phyloP scores from a whole-genome alignment of 1,140 invertebrate genomes.

The Ooceraea biroi region DNA sequence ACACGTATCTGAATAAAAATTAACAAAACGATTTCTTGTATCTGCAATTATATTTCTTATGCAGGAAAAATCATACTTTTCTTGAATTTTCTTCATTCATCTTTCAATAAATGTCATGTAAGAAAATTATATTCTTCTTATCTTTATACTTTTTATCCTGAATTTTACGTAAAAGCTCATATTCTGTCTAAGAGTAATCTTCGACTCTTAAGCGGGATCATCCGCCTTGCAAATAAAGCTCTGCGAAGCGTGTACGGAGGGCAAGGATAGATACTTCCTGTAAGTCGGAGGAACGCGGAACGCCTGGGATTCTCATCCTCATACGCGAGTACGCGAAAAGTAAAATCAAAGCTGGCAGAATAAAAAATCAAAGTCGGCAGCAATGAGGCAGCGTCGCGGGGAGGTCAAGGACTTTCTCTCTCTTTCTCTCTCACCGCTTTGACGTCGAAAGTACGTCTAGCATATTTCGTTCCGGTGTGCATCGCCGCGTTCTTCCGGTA shows the following conservation, averaged over 20 bases:
- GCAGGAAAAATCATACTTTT: neutral
- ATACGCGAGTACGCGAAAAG: constrained; percentile 10
- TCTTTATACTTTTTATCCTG: neutral
- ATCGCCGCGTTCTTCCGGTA: constrained; percentile 47
- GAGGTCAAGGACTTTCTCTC: neutral
- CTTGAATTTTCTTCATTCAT: neutral
- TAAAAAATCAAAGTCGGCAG: constrained; percentile 52
- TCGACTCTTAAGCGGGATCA: constrained; percentile 29
- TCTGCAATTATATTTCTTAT: neutral
- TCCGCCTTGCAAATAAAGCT: constrained; percentile 46
- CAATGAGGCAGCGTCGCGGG: neutral
- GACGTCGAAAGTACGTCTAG: constrained; percentile 42
- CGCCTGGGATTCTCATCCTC: constrained; percentile 35
- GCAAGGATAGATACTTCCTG: constrained; percentile 51
- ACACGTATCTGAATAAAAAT: too few species aligned
- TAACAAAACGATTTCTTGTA: too few species aligned
- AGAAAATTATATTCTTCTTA: constrained; percentile 10
- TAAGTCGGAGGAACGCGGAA: constrained; percentile 38
- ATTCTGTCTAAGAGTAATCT: constrained; percentile 35
- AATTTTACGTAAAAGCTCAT: constrained; percentile 23
- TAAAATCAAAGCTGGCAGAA: constrained; percentile 47
- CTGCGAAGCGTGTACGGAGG: constrained; percentile 11
- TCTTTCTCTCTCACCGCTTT: constrained; percentile 40
- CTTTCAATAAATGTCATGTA: neutral
- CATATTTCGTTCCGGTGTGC: constrained; percentile 35